A percentile compares a stretch with the other conserved stretches of the same genome.
Conservation (phyloP, 2,888 invertebrate genomes). For the Alloscopus bannaensis region DNA sequence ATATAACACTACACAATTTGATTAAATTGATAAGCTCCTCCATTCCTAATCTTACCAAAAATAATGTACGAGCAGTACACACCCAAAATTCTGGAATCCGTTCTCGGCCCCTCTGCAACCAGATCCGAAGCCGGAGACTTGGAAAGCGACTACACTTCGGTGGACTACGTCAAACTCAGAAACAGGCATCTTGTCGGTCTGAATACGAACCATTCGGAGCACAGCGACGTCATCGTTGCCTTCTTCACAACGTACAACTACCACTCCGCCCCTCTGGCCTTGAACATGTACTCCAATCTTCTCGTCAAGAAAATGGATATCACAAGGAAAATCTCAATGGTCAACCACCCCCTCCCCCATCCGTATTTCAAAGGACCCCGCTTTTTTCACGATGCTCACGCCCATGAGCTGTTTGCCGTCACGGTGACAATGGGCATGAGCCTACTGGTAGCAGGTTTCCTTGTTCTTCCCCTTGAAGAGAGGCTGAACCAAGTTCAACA, state of each 20-base stretch:
- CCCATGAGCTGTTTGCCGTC: slow-evolving; percentile 44
- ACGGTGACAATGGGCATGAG: slow-evolving; percentile 72
- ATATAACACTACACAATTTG: neutral
- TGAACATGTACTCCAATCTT: slow-evolving; percentile 64
- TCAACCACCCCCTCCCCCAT: slow-evolving; percentile 65
- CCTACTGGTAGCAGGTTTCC: slow-evolving; percentile 72
- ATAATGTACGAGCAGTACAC: no score
- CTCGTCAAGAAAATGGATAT: slow-evolving; percentile 48
- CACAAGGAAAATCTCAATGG: slow-evolving; percentile 40
- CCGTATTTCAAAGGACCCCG: slow-evolving; percentile 22
- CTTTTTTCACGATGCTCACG: slow-evolving; percentile 10
- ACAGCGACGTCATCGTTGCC: slow-evolving; percentile 39
- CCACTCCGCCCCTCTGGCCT: slow-evolving; percentile 64
- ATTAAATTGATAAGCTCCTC: no score
- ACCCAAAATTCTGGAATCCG: neutral
- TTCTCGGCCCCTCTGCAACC: slow-evolving; percentile 15
- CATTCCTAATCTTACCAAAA: no score
- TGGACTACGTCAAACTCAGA: slow-evolving; percentile 7
- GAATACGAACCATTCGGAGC: neutral
- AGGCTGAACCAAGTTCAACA: slow-evolving; percentile 74
- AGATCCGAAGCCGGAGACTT: neutral
- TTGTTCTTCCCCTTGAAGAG: slow-evolving; percentile 74
- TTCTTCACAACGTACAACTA: slow-evolving; percentile 60
- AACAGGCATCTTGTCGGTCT: slow-evolving; percentile 19
- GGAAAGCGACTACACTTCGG: neutral